A percentile compares a stretch with the other conserved stretches of the same genome.
Evolutionary conservation across 1,140 invertebrate species (phyloP).

Genomic region (Chelonus insularis): DNA sequence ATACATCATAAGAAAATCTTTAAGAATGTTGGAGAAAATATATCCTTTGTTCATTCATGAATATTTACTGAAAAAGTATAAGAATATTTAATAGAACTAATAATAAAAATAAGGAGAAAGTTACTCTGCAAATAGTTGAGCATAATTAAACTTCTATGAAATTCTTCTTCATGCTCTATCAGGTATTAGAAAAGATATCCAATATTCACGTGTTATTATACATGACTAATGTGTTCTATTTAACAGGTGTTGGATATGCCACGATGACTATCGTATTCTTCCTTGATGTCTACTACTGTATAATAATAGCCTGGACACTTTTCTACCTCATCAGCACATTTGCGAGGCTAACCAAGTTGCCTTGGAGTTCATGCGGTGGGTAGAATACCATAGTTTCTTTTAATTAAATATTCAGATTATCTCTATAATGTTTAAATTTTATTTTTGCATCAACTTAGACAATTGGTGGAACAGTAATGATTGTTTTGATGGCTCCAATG

Average conservation of each 20-base stretch:
- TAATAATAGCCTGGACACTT: conserved; percentile 69
- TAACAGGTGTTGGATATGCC: conserved; percentile 69
- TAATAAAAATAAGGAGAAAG: too few species aligned
- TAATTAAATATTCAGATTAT: neutral
- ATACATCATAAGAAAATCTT: too few species aligned
- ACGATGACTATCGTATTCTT: conserved; percentile 72
- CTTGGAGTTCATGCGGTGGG: conserved; percentile 64
- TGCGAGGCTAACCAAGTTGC: conserved; percentile 55
- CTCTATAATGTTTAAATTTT: neutral
- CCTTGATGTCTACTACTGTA: conserved; percentile 68
- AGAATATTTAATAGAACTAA: too few species aligned
- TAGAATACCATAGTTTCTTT: neutral
- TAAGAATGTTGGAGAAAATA: too few species aligned
- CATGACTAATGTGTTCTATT: conserved; percentile 20
- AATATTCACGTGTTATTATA: neutral
- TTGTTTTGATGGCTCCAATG: conserved; percentile 50
- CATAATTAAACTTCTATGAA: too few species aligned
- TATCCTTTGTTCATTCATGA: too few species aligned
- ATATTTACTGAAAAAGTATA: too few species aligned
- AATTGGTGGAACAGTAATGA: conserved; percentile 64
- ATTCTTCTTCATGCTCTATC: too few species aligned
- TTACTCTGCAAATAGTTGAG: too few species aligned
- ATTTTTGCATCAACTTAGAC: conserved; percentile 39
- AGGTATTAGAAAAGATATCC: neutral
- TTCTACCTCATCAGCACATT: conserved; percentile 66